Base-by-base conservation (phyloP, 2,888 invertebrate genomes). In the Azorinus chamasolen region DNA sequence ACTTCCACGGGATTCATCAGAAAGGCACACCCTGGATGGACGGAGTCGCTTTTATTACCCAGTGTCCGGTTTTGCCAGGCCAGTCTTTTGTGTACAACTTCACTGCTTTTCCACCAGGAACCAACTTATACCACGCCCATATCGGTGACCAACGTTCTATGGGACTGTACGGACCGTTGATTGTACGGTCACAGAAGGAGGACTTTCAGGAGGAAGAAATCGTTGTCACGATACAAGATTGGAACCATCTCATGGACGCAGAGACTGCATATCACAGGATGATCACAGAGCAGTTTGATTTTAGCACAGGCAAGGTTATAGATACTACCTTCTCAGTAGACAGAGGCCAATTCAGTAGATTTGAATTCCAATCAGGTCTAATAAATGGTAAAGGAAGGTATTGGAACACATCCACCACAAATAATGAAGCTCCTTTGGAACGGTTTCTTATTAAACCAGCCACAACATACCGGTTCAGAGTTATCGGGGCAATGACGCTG, bases 1-100 rank as follows among this genome's bases (percentile, higher is more conserved):
- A 89, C 57, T 86, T 84, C 72, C 89, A 89, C 45, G 89, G 89
- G 4, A 54, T 88, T 5, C 79, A 82, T n/a, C 86, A 87, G 66
- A 68, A 41, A 27, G 72, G 70, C 20, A 82, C 84, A 3, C 78
- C 84, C 0, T 87, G 79, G 78, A 84, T 86, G 79, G 89, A 89
- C 65, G 89, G 89, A 0, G 86, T 84, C 1, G 79, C 86, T 1
- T 83, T 68, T 32, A 66, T 89, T 48, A 83, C 87, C 8, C 89
- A 89, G 55, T 89, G 89, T 57, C 87, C 89, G 2, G 85, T 88
- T n/a, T 57, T 72, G 1, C 85, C 87, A 2, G 79, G 80, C 1
- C 81, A 84, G 37, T 69, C 61, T 1, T 88, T 88, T 64, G 84
- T 81, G n/a, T 88, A 89, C 54, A 53, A 68, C 12, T 87, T 88